phyloP scores from a whole-genome alignment of 2,797 vertebrate species.

The Philypnodon macrostomus region DNA sequence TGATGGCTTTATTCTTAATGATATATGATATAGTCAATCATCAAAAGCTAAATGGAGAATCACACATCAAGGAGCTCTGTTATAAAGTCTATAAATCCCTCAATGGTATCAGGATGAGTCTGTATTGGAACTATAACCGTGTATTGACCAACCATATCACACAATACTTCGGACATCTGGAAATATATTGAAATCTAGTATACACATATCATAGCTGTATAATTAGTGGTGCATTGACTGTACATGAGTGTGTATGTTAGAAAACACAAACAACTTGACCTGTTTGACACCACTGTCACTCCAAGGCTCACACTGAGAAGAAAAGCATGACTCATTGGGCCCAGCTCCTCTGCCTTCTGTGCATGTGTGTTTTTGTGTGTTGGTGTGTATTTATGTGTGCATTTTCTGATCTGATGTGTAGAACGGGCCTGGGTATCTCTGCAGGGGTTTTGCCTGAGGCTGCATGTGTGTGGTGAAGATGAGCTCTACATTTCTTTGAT shows the following conservation, averaged over 20 bases:
- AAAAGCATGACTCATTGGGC: constrained; percentile 34
- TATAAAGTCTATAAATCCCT: too few species aligned
- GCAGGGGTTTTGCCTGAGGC: constrained; percentile 59
- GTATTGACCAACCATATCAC: too few species aligned
- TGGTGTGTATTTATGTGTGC: constrained; percentile 8
- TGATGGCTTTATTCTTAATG: too few species aligned
- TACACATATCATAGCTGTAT: neutral
- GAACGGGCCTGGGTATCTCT: constrained; percentile 45
- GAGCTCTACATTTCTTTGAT: constrained; percentile 51
- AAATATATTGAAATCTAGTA: constrained; percentile 1
- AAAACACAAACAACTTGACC: constrained; percentile 32
- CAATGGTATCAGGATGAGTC: too few species aligned
- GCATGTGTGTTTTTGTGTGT: constrained; percentile 22
- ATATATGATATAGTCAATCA: too few species aligned
- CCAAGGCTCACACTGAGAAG: constrained; percentile 15
- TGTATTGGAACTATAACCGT: too few species aligned
- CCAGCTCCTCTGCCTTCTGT: constrained; percentile 38
- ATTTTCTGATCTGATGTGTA: constrained; percentile 39
- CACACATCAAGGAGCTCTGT: too few species aligned
- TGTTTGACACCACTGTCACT: constrained; percentile 11
- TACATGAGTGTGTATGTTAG: constrained; percentile 9
- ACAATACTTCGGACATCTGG: too few species aligned
- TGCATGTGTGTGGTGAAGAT: constrained; percentile 44
- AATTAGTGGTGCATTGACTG: neutral
- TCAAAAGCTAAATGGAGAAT: too few species aligned